Percentiles rank a stretch among this genome's conserved stretches.
Evolutionary conservation across 2,888 invertebrate genomes (phyloP).

Genomic region (Tethea ocularis): DNA sequence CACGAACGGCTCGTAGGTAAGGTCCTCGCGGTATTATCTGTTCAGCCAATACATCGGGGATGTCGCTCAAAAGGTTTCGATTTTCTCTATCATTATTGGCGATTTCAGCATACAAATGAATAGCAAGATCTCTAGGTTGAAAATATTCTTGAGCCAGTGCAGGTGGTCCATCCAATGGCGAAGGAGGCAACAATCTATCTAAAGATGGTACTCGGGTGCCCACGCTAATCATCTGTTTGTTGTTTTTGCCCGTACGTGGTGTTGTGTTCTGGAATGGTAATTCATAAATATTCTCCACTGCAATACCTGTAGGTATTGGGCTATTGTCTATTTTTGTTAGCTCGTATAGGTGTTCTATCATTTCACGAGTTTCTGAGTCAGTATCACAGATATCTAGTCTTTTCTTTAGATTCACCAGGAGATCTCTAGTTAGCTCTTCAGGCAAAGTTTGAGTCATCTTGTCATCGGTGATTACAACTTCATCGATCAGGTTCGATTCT

Average conservation of each 20-base stretch:
- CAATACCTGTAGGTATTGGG: conserved; percentile 34
- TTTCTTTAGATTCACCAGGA: conserved; percentile 86
- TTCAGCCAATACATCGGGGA: conserved; percentile 75
- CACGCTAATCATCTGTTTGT: conserved; percentile 77
- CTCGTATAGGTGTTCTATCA: conserved; percentile 90
- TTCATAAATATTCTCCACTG: conserved; percentile 85
- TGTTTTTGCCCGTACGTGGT: conserved; percentile 65
- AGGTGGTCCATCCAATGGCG: conserved; percentile 73
- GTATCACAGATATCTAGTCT: conserved; percentile 89
- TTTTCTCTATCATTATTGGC: conserved; percentile 74
- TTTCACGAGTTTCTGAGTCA: conserved; percentile 89
- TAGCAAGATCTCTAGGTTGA: conserved; percentile 79
- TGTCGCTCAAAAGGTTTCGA: conserved; percentile 53
- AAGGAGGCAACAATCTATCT: conserved; percentile 80
- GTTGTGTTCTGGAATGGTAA: conserved; percentile 80
- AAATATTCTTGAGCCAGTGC: conserved; percentile 77
- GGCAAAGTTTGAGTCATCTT: conserved; percentile 89
- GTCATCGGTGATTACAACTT: conserved; percentile 74
- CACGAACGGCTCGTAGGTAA: conserved; percentile 85
- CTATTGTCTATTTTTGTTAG: conserved; percentile 88
- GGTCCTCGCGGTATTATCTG: conserved; percentile 80
- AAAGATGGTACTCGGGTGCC: conserved; percentile 85
- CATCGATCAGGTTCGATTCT: conserved; percentile 59
- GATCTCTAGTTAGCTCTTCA: conserved; percentile 89
- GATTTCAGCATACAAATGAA: conserved; percentile 86